A percentile compares a stretch with the other conserved stretches of the same genome.
Evolutionary conservation across 2,888 invertebrate genomes (phyloP).

Genomic region (Pyrocoelia pectoralis): DNA sequence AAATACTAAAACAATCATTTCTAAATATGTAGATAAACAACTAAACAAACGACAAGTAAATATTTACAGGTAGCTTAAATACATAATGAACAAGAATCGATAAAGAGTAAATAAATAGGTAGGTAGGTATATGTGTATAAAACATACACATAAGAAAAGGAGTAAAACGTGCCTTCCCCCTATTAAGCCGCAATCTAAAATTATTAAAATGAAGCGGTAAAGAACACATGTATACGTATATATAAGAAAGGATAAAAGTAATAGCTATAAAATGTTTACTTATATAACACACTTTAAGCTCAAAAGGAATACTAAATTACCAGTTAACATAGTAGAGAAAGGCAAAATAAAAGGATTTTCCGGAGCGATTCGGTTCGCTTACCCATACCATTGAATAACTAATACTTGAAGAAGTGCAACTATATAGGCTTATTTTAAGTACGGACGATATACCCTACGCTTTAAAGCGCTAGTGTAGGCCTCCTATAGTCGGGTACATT

Average conservation of each 20-base stretch:
- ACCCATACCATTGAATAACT: too few relatives aligned
- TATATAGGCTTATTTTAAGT: too few relatives aligned
- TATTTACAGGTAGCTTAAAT: background rate
- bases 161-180: background rate
- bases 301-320: conserved; percentile 50
- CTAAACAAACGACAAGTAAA: background rate
- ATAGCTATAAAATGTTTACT: conserved; percentile 49
- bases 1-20: background rate
- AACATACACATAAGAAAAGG: background rate
- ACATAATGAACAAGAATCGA: conserved; percentile 1
- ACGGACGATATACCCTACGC: too few relatives aligned
- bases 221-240: conserved; percentile 29
- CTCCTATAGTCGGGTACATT: too few relatives aligned
- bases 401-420: too few relatives aligned
- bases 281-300: conserved; percentile 47
- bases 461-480: too few relatives aligned
- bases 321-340: conserved; percentile 46
- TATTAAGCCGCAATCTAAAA: background rate
- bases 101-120: background rate
- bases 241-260: conserved; percentile 44
- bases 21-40: background rate
- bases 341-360: conserved; percentile 43
- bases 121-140: too few relatives aligned
- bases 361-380: conserved; percentile 38
- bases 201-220: conserved; percentile 33